Percentiles rank a stretch among this genome's conserved stretches.
These are phyloP conservation scores for Tokudaia muenninki DNA, from an alignment of 2,797 vertebrate species.

Conservation along the genomic window DNA sequence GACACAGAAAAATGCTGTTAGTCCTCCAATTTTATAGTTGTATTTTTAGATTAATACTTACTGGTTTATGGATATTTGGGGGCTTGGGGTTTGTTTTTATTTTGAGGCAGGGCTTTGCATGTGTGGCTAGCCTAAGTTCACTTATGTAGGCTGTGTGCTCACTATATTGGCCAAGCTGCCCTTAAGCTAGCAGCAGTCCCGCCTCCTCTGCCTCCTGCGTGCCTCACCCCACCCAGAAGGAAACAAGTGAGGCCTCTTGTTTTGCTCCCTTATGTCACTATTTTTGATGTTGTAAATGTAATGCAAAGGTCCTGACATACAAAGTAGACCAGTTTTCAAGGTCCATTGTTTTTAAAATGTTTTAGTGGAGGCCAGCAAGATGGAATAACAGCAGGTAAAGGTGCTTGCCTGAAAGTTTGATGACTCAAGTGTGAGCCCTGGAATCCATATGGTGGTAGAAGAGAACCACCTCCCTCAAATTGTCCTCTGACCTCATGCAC, in stretches of 20 bases:
- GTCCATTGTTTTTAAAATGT: neutral
- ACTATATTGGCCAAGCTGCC: neutral
- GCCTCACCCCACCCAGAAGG: neutral
- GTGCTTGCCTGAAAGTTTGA: neutral
- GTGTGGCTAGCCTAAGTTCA: neutral
- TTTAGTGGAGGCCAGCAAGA: neutral
- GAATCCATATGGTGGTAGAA: neutral
- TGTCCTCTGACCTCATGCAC: neutral
- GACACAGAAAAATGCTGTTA: slow-evolving; percentile 27
- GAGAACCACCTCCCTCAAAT: neutral
- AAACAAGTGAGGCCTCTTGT: slow-evolving; percentile 10
- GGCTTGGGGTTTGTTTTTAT: neutral
- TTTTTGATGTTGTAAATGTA: slow-evolving; percentile 45
- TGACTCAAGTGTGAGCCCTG: neutral
- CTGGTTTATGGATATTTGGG: slow-evolving; percentile 28
- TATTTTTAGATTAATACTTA: slow-evolving; percentile 60
- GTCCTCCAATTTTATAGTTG: slow-evolving; percentile 18
- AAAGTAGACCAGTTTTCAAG: slow-evolving; percentile 35
- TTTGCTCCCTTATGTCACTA: slow-evolving; percentile 47
- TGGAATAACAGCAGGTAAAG: neutral
- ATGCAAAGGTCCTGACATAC: slow-evolving; percentile 26
- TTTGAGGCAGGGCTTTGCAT: neutral
- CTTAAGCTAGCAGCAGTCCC: neutral
- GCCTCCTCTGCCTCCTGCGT: neutral
- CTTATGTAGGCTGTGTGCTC: neutral